Base-by-base conservation (phyloP, 2,797 vertebrate species). In the Nyctibius grandis region DNA sequence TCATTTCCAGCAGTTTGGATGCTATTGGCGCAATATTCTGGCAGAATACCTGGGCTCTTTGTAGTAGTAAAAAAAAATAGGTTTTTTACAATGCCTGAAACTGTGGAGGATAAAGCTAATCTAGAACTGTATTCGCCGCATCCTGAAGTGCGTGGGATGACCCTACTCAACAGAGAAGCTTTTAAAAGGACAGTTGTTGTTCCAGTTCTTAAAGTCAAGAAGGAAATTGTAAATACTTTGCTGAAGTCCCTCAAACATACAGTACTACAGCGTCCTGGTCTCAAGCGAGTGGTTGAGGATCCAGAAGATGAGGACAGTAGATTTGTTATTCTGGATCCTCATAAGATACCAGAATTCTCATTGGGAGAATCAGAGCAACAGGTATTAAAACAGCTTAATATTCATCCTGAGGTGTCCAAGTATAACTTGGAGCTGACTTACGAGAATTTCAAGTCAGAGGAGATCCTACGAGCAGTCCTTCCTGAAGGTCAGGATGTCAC, bases 381-480 rank as follows among this genome's bases (percentile, higher is more conserved):
- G 93, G 97, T 97, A 34, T 97, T 99, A 91, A 97, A 98, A 53
- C 96, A 98, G 7, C 98, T 98, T 44, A 77, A 83, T 20, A 97
- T 99, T 26, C 29, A 19, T 16, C 96, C 98, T 28, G 98, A 99
- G 92, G 97, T 99, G 74, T 97, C 86, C 70, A 61, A 86, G 74
- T 98, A 98, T 25, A 97, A 98, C 63, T 96, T 99, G 92, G 98
- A 95, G 59, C 97, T 99, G 93, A 98, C 98, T 50, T 99, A 99
- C 0, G 98, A 99, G 85, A 98, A 99, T 91, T 99, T 99, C 97
- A 99, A 99, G 97, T 98, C 97, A 0, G 99, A 99, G 74, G 99
- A 99, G 91, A 98, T 99, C 93, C 98, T 99, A 83, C 98, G 98
- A 94, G 99, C 99, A 0, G 99, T 99, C 94, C 98, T 99, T 45